Conservation (phyloP, 2,888 invertebrate species). For the Octodonta nipae region DNA sequence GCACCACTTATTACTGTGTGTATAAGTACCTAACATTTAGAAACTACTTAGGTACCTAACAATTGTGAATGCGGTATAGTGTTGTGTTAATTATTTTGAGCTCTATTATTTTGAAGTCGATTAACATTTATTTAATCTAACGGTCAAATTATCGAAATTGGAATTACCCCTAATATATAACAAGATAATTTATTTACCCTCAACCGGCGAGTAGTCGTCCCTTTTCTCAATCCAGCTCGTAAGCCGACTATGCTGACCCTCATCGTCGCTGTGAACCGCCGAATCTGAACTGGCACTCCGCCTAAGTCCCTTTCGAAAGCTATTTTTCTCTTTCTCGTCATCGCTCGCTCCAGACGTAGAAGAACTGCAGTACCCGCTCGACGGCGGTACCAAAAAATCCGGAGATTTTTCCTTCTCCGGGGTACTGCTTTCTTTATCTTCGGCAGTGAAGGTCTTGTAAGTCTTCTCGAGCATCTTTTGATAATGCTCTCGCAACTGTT, state of each 20-base stretch:
- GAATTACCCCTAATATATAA: no score
- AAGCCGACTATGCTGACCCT: slow-evolving; percentile 17
- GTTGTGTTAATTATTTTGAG: no score
- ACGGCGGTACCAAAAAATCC: slow-evolving; percentile 25
- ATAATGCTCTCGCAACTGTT: slow-evolving; percentile 27
- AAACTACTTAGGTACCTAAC: no score
- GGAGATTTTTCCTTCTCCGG: slow-evolving; percentile 10
- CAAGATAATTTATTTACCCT: no score
- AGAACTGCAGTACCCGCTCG: slow-evolving; percentile 33
- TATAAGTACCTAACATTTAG: no score
- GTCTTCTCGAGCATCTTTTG: slow-evolving; percentile 28
- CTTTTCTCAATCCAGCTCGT: slow-evolving; percentile 20
- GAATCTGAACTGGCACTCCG: slow-evolving; percentile 40
- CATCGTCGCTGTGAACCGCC: slow-evolving; percentile 41
- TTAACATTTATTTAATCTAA: no score
- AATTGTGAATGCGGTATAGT: no score
- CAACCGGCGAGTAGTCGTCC: slow-evolving; percentile 9
- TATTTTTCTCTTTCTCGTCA: slow-evolving; percentile 27
- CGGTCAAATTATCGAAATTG: no score
- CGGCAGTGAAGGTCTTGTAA: slow-evolving; percentile 14
- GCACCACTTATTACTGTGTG: no score
- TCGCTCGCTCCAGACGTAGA: slow-evolving; percentile 30
- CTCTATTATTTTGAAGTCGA: no score
- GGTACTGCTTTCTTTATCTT: slow-evolving; percentile 3
- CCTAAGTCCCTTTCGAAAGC: slow-evolving; percentile 25